Evolutionary conservation across 1,140 invertebrate species (phyloP), one percentile per base, ranked within the genome.

Genomic region (Reticulitermes speratus): DNA sequence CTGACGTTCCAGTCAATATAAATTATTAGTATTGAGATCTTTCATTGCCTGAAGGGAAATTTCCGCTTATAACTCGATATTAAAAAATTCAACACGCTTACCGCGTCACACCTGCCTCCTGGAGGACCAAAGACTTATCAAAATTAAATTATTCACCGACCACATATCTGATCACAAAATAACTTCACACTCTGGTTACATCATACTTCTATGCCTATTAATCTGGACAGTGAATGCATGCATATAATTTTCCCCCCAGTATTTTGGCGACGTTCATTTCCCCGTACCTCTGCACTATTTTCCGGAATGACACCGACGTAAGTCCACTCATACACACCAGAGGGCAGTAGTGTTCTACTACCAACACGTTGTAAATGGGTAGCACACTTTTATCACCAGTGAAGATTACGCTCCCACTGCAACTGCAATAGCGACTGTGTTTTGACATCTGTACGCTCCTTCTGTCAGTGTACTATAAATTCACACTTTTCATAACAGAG

Each of bases 1-100:
- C 65, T 75, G n/a, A 75, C 65, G 12, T 11, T 75, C 2, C 65
- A n/a, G 8, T 25, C 2, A 75, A 0, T 25, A 75, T 2, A n/a
- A 30, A 6, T 25, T 8, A 12, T 25, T 8, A 30, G 14, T 30
- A 75, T 14, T 30, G 65, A 75, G 25, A 30, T 75, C 65, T 75
- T 86, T 86, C 16, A 55, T 55, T 69, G 87, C 69, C 87, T 75
- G 12, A 45, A 81, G n/a, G 30, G 44, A 75, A 86, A 85, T 86
- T 84, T 48, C 30, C 55, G 21, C 38, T 75, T 52, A 84, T 75
- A 83, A 69, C 82, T 48, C 30, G 86, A 30, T 84, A 82, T 45
- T 83, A 69, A 87, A 86, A 85, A 85, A 84, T 87, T 85, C 44
- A 86, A 87, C 82, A 83, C 82, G 87, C 88, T 85, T 87, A 30